A percentile compares a stretch with the other conserved stretches of the same genome.
phyloP scores from a whole-genome alignment of 2,888 invertebrate species.

The Idaea dimidiata region DNA sequence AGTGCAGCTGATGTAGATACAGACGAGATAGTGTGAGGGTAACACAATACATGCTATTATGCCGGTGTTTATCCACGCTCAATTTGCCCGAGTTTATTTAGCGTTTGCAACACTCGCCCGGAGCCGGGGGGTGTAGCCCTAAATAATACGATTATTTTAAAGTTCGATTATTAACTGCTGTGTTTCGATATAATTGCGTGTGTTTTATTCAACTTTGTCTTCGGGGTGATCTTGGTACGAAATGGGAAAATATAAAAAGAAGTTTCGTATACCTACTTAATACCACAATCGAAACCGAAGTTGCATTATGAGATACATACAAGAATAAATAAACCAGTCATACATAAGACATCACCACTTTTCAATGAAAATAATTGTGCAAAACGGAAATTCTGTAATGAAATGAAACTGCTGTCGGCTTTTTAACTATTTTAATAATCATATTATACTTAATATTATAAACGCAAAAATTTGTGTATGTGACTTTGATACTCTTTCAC shows the following conservation, averaged over 20 bases:
- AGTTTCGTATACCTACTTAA: too few species aligned
- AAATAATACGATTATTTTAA: conserved; percentile 53
- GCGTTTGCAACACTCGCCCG: conserved; percentile 62
- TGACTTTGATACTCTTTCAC: too few species aligned
- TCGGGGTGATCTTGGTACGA: not conserved
- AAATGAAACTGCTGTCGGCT: too few species aligned
- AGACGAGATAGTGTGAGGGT: conserved; percentile 35
- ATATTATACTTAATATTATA: too few species aligned
- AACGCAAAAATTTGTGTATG: too few species aligned
- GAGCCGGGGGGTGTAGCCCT: conserved; percentile 29
- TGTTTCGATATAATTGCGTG: not conserved
- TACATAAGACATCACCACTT: too few species aligned
- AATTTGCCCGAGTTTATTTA: conserved; percentile 77
- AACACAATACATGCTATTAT: conserved; percentile 76
- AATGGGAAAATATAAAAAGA: not conserved
- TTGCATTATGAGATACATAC: too few species aligned
- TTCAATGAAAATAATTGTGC: too few species aligned
- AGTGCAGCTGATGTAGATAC: conserved; percentile 19
- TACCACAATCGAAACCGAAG: too few species aligned
- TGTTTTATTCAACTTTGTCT: not conserved
- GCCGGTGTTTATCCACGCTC: conserved; percentile 75
- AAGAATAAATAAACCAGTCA: too few species aligned
- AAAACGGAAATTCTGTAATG: too few species aligned
- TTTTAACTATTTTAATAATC: too few species aligned
- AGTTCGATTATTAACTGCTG: not conserved